A percentile compares a stretch with the other conserved stretches of the same genome.
Evolutionary conservation across 2,888 invertebrate species (phyloP).

Genomic region (Ophion ellenae): DNA sequence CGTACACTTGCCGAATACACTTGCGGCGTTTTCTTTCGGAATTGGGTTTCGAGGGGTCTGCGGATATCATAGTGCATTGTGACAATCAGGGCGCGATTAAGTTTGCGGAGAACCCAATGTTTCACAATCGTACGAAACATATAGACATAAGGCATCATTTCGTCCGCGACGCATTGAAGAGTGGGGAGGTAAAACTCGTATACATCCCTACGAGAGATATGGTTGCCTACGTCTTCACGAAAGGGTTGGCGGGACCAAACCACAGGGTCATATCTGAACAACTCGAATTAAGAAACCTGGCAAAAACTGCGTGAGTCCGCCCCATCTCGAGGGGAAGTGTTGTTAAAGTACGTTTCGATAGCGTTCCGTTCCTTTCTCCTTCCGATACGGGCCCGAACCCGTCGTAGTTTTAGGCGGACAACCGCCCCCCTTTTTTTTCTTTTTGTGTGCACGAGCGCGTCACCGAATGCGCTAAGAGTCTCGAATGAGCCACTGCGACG

Average conservation of each 20-base stretch:
- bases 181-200: neutral
- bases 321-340: neutral
- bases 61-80: neutral
- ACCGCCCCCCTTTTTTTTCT: no score
- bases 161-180: neutral
- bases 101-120: constrained; percentile 24
- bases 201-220: neutral
- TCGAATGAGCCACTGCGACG: no score
- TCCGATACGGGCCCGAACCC: neutral
- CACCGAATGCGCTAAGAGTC: no score
- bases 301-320: neutral
- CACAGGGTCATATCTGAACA: neutral
- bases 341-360: neutral
- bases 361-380: neutral
- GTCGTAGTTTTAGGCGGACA: no score
- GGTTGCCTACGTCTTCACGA: neutral
- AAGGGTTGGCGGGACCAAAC: neutral
- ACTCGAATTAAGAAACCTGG: neutral
- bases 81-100: constrained; percentile 52
- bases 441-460: no score
- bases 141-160: constrained; percentile 30
- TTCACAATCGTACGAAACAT: constrained; percentile 16
- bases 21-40: constrained; percentile 32
- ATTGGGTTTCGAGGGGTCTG: constrained; percentile 19
- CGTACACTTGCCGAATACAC: constrained; percentile 21